phyloP scores from a whole-genome alignment of 2,113 vertebrate genomes.

The Passer domesticus region DNA sequence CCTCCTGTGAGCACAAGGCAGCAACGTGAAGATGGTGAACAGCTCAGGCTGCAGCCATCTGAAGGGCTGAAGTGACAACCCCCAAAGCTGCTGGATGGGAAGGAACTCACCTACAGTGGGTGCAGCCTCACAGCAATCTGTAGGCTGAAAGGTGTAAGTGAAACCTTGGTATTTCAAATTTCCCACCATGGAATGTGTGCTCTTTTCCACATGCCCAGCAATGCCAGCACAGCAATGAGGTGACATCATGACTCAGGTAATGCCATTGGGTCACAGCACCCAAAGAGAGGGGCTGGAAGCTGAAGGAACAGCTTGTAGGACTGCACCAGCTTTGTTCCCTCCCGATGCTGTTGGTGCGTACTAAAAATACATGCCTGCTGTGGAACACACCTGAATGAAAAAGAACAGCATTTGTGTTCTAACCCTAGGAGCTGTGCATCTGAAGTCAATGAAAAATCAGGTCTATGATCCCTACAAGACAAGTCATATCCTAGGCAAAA shows the following conservation, averaged over 20 bases:
- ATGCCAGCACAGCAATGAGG: neutral
- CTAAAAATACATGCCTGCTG: neutral
- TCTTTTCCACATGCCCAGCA: accelerated
- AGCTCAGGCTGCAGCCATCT: neutral
- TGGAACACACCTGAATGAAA: neutral
- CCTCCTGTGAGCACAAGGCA: neutral
- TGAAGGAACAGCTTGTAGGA: neutral
- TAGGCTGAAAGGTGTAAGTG: neutral
- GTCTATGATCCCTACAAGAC: neutral
- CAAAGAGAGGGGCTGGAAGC: neutral
- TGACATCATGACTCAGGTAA: neutral
- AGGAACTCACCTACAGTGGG: neutral
- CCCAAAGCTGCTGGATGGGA: neutral
- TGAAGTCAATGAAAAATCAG: neutral
- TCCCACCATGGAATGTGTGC: too few species aligned
- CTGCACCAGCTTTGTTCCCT: neutral
- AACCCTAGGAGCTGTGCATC: accelerated
- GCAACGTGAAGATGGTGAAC: neutral
- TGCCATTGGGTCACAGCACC: neutral
- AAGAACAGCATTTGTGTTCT: neutral
- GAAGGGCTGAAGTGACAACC: neutral
- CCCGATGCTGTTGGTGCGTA: neutral
- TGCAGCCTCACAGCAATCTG: neutral
- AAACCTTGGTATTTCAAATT: neutral
- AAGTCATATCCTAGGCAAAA: neutral